Base-by-base conservation (phyloP, 1,140 invertebrate genomes). In the Monomorium pharaonis region DNA sequence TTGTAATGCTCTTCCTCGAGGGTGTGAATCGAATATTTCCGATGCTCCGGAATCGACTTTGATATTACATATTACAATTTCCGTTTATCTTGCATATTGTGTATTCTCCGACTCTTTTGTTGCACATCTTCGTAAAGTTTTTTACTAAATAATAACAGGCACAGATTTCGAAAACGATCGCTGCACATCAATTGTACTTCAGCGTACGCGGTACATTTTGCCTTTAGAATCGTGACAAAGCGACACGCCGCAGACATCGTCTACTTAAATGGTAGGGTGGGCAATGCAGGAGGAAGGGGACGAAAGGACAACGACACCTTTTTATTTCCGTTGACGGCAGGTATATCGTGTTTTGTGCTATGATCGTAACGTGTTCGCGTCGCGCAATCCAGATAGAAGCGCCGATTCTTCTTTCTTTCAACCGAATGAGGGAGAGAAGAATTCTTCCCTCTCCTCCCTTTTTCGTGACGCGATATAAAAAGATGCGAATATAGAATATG, bases 171-270 rank as follows among this genome's bases (percentile, higher is more conserved):
- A 42, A 54, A 37, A 10, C 30, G 51, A n/a, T 33, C 24, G 58
- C 42, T 12, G 12, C 49, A n/a, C 42, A 74, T 63, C 27, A 56
- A 76, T 63, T 84, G 81, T 37, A 84, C 42, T 62, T 75, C 14
- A 21, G 44, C 81, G 24, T 42, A 63, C 42, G 74, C 33, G 56
- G 44, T 18, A 42, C 30, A 77, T 58, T 62, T 76, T 63, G 81
- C 47, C 77, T 84, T 84, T 74, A 84, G 70, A 63, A 58, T 18
- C 47, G 70, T 49, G 44, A 63, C 72, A 84, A 78, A 78, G 76
- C 76, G 60, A 24, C 47, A 37, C 12, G 14, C 76, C 76, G 60
- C 62, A 37, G 42, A 47, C 60, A 58, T 37, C 51, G 65, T 85
- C 72, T 27, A 51, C 65, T 27, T 72, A 88, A 75, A 84, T 65